Evolutionary conservation across 1,140 invertebrate species (phyloP).

Genomic region (Lepidurus arcticus): DNA sequence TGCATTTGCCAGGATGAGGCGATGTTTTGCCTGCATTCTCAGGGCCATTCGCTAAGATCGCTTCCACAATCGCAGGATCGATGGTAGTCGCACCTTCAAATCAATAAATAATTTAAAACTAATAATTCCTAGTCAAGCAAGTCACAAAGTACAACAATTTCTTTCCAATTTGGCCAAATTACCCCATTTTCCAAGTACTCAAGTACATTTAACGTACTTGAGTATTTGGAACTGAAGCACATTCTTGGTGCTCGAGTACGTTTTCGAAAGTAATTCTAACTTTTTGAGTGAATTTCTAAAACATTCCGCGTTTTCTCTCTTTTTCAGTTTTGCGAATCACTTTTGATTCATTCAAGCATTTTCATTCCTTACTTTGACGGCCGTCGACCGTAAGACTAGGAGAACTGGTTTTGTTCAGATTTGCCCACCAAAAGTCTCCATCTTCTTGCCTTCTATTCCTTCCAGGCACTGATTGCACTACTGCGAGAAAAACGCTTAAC

Average conservation of each 20-base stretch:
- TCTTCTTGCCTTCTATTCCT: conserved; percentile 27
- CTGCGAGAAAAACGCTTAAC: not conserved
- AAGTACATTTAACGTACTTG: no score
- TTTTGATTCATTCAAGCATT: not conserved
- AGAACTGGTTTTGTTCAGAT: not conserved
- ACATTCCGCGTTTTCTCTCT: no score
- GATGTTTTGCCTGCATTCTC: conserved; percentile 33
- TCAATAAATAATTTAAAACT: not conserved
- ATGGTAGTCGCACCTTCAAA: not conserved
- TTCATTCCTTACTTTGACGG: not conserved
- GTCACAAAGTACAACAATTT: no score
- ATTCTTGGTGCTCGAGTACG: no score
- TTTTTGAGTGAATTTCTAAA: no score
- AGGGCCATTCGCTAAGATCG: conserved; percentile 33
- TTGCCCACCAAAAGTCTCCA: conserved; percentile 31
- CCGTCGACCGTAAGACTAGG: not conserved
- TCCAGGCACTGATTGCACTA: not conserved
- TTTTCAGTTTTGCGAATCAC: no score
- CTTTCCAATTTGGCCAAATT: no score
- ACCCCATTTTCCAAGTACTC: no score
- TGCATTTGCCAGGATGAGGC: conserved; percentile 37
- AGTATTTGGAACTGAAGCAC: no score
- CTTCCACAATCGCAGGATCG: conserved; percentile 26
- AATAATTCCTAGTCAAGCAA: no score
- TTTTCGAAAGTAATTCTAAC: no score